Percentiles rank a stretch among this genome's conserved stretches.
Evolutionary conservation across 2,113 vertebrate species (phyloP).

Genomic region (Morone saxatilis): DNA sequence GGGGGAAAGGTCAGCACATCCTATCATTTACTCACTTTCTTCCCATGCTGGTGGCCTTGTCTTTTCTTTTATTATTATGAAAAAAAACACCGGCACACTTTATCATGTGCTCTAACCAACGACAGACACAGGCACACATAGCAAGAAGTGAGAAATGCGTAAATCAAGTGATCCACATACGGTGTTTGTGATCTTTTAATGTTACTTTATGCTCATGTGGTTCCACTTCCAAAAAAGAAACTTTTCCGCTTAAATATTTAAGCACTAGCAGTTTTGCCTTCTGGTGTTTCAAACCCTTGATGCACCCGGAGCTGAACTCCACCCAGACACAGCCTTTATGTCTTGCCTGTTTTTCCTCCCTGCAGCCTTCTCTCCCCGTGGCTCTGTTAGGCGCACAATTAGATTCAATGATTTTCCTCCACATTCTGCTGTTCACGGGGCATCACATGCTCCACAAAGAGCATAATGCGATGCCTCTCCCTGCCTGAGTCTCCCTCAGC

Average conservation of each 20-base stretch:
- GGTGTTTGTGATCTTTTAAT: background rate
- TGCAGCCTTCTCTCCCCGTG: conserved; percentile 36
- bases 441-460: conserved; percentile 68
- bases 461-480: conserved; percentile 27
- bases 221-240: conserved; percentile 12
- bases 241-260: conserved; percentile 19
- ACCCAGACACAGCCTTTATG: conserved; percentile 10
- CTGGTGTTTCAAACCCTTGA: conserved; percentile 19
- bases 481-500: background rate
- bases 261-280: conserved; percentile 24
- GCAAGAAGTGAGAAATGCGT: background rate
- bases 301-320: conserved; percentile 26
- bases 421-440: conserved; percentile 64
- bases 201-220: background rate
- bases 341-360: conserved; percentile 31
- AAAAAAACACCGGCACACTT: conserved; percentile 18
- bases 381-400: conserved; percentile 54
- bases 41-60: background rate
- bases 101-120: background rate
- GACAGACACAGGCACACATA: background rate
- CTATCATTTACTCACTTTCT: conserved; percentile 12
- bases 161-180: background rate
- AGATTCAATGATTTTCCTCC: conserved; percentile 61
- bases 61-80: background rate
- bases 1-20: conserved; percentile 65